phyloP scores from a whole-genome alignment of 1,140 invertebrate species.

The Ostrea edulis region DNA sequence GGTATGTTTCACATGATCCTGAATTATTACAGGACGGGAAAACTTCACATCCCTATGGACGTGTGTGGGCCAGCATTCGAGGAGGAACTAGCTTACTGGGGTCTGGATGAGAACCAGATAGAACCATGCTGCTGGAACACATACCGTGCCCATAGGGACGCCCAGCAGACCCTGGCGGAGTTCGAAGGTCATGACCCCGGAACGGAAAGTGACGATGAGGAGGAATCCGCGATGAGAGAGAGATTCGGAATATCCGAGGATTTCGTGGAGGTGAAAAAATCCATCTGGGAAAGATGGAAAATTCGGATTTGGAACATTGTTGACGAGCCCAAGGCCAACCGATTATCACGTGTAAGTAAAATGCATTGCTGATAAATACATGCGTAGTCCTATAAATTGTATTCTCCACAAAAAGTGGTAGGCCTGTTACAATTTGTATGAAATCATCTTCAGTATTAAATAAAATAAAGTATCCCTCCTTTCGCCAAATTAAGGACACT shows the following conservation, averaged over 20 bases:
- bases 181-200: slow-evolving; percentile 67
- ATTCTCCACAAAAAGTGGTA: too few relatives aligned
- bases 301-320: slow-evolving; percentile 76
- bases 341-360: slow-evolving; percentile 69
- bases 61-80: slow-evolving; percentile 79
- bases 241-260: slow-evolving; percentile 76
- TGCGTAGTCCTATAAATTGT: too few relatives aligned
- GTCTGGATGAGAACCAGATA: slow-evolving; percentile 79
- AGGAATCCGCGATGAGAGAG: slow-evolving; percentile 62
- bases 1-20: slow-evolving; percentile 78
- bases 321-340: slow-evolving; percentile 75
- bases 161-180: slow-evolving; percentile 76
- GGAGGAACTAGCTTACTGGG: slow-evolving; percentile 79
- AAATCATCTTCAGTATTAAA: too few relatives aligned
- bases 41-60: slow-evolving; percentile 76
- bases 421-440: too few relatives aligned
- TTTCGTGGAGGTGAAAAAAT: slow-evolving; percentile 54
- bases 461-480: too few relatives aligned
- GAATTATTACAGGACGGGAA: slow-evolving; percentile 79
- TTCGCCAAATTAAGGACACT: too few relatives aligned
- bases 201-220: slow-evolving; percentile 59
- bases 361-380: background rate
- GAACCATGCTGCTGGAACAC: slow-evolving; percentile 79
- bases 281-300: slow-evolving; percentile 68
- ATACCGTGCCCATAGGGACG: slow-evolving; percentile 75